Evolutionary conservation across 1,140 invertebrate species (phyloP), one percentile per base, ranked within the genome.

Genomic region (Chelonus insularis): DNA sequence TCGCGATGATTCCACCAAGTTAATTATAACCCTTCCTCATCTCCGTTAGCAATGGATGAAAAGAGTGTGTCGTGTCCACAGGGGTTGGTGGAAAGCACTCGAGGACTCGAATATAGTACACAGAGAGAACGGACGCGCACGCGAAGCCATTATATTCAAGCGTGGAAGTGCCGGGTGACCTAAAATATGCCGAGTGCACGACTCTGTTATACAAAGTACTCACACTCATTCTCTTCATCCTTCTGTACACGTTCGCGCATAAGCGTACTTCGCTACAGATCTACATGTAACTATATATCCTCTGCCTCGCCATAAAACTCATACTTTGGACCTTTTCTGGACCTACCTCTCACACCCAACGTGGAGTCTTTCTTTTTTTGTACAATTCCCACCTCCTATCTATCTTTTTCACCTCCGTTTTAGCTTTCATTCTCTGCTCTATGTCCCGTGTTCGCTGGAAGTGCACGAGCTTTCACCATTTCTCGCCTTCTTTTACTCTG

Each of bases 151-250:
- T 63, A 52, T 43, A 58, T 57, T 55, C 39, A 41, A n/a, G 16
- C 23, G 29, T 34, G 41, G 23, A 64, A 52, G 57, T 56, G 52
- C 57, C 36, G 52, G 47, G 62, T 64, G 62, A 59, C 62, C 43
- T 63, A 59, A 63, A 63, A 63, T 63, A 63, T 63, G 50, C 57
- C 62, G 50, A 63, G 62, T 59, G 45, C 51, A 47, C 39, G 37
- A n/a, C 36, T 36, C 55, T 57, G 60, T 50, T 51, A 34, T 62
- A 58, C 47, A 51, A 39, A 63, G 50, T 56, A 50, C 52, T 60
- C 48, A 60, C 62, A n/a, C 45, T 48, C 45, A 25, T 48, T 12
- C 45, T 23, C 45, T 11, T 34, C 21, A 14, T 25, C 16, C 9
- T n/a, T 16, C 14, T 25, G 41, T 25, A 25, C 60, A 55, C 43